A percentile compares a stretch with the other conserved stretches of the same genome.
phyloP scores from a whole-genome alignment of 2,888 invertebrate genomes.

The Balanococcus diminutus region DNA sequence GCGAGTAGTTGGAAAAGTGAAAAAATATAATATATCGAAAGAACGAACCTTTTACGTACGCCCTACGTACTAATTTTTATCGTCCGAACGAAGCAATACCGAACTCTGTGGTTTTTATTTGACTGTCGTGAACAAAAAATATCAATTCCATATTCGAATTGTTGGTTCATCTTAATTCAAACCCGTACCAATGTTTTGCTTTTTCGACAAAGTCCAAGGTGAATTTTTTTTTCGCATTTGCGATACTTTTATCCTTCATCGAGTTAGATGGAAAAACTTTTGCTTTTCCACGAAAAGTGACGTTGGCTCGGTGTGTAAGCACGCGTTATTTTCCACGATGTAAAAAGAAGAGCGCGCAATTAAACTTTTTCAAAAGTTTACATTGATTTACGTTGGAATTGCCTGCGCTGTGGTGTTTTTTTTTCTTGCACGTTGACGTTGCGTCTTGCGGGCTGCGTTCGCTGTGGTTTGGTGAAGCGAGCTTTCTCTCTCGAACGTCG shows the following conservation, averaged over 20 bases:
- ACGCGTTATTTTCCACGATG: too few species aligned
- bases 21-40: background rate
- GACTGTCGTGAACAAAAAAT: background rate
- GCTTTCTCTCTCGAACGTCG: background rate
- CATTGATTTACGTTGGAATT: constrained; percentile 32
- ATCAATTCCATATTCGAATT: background rate
- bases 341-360: background rate
- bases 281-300: background rate
- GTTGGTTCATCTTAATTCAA: background rate
- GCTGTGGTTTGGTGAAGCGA: background rate
- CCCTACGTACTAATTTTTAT: background rate
- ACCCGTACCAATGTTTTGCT: background rate
- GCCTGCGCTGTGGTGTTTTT: background rate
- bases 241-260: constrained; percentile 14
- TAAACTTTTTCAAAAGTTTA: constrained; percentile 32
- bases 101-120: background rate
- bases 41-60: background rate
- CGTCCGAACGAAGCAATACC: background rate
- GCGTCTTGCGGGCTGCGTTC: background rate
- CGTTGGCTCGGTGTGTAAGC: background rate
- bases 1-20: background rate
- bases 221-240: background rate
- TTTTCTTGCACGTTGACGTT: background rate
- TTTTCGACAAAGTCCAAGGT: background rate
- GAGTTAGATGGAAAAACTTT: constrained; percentile 30